Percentiles rank a stretch among this genome's conserved stretches.
Conservation (phyloP, 2,888 invertebrate genomes). For the Lasioglossum figueresi region DNA sequence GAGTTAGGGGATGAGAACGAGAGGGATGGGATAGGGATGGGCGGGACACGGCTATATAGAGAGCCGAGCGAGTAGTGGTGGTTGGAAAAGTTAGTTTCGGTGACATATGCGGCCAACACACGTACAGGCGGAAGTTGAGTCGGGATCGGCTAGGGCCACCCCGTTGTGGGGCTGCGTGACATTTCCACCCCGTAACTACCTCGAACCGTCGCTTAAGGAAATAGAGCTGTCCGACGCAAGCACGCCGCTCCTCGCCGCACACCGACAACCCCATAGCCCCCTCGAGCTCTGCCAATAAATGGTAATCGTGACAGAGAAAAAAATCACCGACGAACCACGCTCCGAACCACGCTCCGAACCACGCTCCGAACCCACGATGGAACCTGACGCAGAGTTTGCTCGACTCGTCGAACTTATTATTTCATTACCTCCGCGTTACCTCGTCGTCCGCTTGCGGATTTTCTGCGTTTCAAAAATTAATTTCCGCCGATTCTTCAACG, state of each 20-base stretch:
- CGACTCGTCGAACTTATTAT: not conserved
- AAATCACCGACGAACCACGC: not conserved
- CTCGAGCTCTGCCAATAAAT: slow-evolving; percentile 73
- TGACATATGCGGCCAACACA: slow-evolving; percentile 72
- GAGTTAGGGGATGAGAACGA: not conserved
- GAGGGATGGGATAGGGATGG: slow-evolving; percentile 26
- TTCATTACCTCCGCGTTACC: not conserved
- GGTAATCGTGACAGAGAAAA: slow-evolving; percentile 65
- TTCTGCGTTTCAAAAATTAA: not conserved
- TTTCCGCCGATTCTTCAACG: not conserved
- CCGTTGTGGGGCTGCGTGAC: slow-evolving; percentile 51
- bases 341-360: not conserved
- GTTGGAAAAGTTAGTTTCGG: slow-evolving; percentile 71
- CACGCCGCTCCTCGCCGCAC: slow-evolving; percentile 38
- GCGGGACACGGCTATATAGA: slow-evolving; percentile 16
- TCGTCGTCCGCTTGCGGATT: not conserved
- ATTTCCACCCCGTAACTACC: slow-evolving; percentile 59
- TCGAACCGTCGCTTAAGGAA: slow-evolving; percentile 71
- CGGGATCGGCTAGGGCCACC: slow-evolving; percentile 56
- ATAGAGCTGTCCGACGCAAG: slow-evolving; percentile 76
- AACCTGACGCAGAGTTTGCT: not conserved
- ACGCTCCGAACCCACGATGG: not conserved
- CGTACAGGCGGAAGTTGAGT: slow-evolving; percentile 69
- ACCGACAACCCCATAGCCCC: slow-evolving; percentile 60
- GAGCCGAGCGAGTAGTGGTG: slow-evolving; percentile 14